phyloP scores from a whole-genome alignment of 2,888 invertebrate genomes.

The Matsumyia berberina region DNA sequence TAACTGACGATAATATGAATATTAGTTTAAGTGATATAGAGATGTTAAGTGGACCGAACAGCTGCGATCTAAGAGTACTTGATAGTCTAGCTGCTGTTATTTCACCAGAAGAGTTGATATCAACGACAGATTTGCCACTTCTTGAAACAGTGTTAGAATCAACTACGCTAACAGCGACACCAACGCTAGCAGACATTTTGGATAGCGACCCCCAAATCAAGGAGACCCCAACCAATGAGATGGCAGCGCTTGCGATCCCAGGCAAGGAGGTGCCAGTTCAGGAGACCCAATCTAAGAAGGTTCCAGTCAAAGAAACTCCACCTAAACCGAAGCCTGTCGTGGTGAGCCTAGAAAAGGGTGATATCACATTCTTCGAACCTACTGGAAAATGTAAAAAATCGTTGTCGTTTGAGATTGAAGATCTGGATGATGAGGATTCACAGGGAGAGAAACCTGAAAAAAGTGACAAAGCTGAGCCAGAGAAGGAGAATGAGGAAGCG shows the following conservation, averaged over 20 bases:
- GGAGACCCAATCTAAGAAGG: too few species aligned
- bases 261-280: neutral
- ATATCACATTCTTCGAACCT: conserved; percentile 47
- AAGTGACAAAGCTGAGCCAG: conserved; percentile 48
- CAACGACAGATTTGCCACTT: conserved; percentile 7
- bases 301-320: neutral
- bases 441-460: conserved; percentile 17
- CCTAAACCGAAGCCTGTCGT: conserved; percentile 40
- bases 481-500: conserved; percentile 58
- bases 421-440: conserved; percentile 58
- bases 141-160: conserved; percentile 7
- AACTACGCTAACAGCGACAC: neutral
- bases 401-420: conserved; percentile 38
- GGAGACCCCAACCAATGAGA: neutral
- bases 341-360: conserved; percentile 27
- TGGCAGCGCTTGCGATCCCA: neutral
- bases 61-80: conserved; percentile 57
- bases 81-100: conserved; percentile 54
- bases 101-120: conserved; percentile 32
- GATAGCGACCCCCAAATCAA: neutral
- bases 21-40: conserved; percentile 68
- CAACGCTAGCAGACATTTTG: neutral
- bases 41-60: conserved; percentile 59
- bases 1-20: conserved; percentile 58
- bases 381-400: conserved; percentile 29